Evolutionary conservation across 1,140 invertebrate species (phyloP), one percentile per base, ranked within the genome.

Genomic region (Palaemon carinicauda): DNA sequence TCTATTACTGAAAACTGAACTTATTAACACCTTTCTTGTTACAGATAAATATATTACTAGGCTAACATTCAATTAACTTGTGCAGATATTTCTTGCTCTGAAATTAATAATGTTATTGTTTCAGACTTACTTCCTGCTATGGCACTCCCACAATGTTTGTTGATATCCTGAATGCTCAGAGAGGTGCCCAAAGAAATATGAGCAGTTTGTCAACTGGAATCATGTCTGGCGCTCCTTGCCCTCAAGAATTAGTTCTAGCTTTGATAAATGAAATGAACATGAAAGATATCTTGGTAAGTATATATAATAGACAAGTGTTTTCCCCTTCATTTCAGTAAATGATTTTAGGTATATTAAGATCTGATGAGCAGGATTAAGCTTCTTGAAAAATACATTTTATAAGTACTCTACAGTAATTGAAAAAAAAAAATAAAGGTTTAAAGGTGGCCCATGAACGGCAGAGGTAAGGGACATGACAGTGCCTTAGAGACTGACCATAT

Each of bases 101-200:
- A 69, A 14, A 12, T 69, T 0, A 60, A 15, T 15, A 10, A n/a
- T 14, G n/a, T 15, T 15, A 14, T 4, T 15, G 24, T 69, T n/a
- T 27, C 83, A 86, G 83, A 33, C 52, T 65, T n/a, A 95, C 94
- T 4, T 91, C 95, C 12, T 91, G 96, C 19, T 96, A 96, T 90
- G 98, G 98, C 19, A 99, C 98, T 0, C 98, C 98, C 5, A 99
- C 98, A 0, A 99, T 99, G 98, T 97, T 96, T 91, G 95, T 98
- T 78, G 97, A 99, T 91, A 93, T 97, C 82, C 90, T 97, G 56
- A 92, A 92, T 78, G 91, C 91, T 50, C 91, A 91, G 0, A 83
- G 91, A 1, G 90, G 92, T 80, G 65, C 90, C 24, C 88, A 90
- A 24, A 91, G 90, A 81, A 90, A 94, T 86, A 60, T 93, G 21